Conservation (phyloP, 2,797 vertebrate genomes). For the Pseudochirops cupreus region DNA sequence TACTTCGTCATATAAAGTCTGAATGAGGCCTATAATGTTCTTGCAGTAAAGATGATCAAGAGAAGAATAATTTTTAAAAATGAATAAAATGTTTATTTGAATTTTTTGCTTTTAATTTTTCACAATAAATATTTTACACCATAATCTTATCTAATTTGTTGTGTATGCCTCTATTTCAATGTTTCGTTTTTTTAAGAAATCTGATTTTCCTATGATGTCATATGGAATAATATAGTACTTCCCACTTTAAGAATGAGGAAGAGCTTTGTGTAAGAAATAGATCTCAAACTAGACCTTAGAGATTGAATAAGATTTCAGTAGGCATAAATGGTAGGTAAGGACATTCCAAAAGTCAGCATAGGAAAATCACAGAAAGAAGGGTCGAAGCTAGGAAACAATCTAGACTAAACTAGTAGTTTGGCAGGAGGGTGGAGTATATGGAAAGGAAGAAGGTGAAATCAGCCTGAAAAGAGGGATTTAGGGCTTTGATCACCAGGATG, state of each 20-base stretch:
- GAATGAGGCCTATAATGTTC: neutral
- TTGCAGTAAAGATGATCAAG: neutral
- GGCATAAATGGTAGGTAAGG: neutral
- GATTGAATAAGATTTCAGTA: neutral
- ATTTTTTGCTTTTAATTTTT: neutral
- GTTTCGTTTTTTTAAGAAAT: neutral
- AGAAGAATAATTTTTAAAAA: neutral
- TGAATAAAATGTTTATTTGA: neutral
- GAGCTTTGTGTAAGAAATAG: neutral
- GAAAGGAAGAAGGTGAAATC: neutral
- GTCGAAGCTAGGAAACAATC: neutral
- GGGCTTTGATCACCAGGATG: no score
- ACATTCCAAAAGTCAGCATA: neutral
- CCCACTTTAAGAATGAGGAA: neutral
- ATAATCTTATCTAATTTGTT: no score
- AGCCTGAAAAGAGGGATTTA: neutral
- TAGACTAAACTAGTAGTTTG: neutral
- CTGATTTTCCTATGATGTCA: neutral
- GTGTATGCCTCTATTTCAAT: neutral
- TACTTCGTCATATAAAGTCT: neutral
- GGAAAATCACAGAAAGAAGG: neutral
- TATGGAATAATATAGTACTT: neutral
- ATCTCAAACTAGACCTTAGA: neutral
- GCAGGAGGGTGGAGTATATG: neutral
- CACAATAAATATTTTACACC: neutral